Evolutionary conservation across 1,140 invertebrate genomes (phyloP), one percentile per base, ranked within the genome.

Genomic region (Drosophila kurseongensis): DNA sequence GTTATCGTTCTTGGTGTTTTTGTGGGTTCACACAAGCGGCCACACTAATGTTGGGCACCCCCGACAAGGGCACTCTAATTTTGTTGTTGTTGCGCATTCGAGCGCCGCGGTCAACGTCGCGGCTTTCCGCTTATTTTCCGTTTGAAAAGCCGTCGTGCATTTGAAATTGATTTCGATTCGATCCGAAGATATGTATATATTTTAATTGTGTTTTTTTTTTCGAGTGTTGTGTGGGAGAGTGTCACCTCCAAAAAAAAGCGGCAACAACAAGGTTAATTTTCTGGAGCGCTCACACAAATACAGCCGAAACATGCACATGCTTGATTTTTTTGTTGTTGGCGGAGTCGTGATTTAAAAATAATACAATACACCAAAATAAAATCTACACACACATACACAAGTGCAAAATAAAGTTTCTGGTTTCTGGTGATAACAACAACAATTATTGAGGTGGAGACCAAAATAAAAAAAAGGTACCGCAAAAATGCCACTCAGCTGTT

Each of bases 401-500:
- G 65, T 29, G 65, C 61, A 35, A 63, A 66, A 13, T 52, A 44
- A 66, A 68, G 65, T 54, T 54, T 57, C 32, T 57, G 60, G 60
- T 63, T 56, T 51, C 29, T 27, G 45, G 48, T 50, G 48, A 35
- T 62, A 44, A 44, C 16, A 67, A 42, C 29, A 66, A 47, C 29
- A 42, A 35, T 5, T 14, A 14, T 16, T 29, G 29, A 48, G 44
- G 9, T 12, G 50, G 8, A 57, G 52, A 62, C 9, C 32, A 47
- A 23, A 4, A 23, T 23, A 23, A 35, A 35, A 60, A 48, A 18
- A 35, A 60, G 50, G 50, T 16, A 16, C 48, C 35, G 16, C 48
- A 13, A 16, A 66, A 54, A 47, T 47, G 62, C 29, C 60, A 66
- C 72, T 75, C 72, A 74, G 69, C 69, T 75, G 72, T 75, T 75